These are phyloP conservation scores for Menidia beryllina DNA, from an alignment of 2,113 vertebrate species.

Conservation along the genomic window DNA sequence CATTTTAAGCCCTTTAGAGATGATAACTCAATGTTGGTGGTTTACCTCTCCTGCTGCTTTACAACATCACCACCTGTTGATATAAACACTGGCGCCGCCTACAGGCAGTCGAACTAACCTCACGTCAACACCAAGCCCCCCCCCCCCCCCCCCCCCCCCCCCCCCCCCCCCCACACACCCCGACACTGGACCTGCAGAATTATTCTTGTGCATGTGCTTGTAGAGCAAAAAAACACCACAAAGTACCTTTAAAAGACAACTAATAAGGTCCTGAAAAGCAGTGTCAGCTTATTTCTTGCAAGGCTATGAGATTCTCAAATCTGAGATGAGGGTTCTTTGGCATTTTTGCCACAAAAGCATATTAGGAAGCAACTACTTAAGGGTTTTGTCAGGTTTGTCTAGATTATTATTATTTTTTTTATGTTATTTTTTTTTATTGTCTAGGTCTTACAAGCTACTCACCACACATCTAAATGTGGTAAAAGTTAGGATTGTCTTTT, in stretches of 20 bases:
- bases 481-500: conserved; percentile 81
- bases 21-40: neutral
- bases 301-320: neutral
- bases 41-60: neutral
- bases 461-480: conserved; percentile 33
- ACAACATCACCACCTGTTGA: conserved; percentile 9
- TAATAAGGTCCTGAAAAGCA: neutral
- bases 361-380: conserved; percentile 47
- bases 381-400: conserved; percentile 24
- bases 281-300: neutral
- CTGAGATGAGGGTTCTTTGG: conserved; percentile 46
- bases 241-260: conserved; percentile 41
- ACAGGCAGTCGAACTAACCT: neutral
- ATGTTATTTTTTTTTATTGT: conserved; percentile 4
- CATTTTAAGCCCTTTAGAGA: neutral
- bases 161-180: too few species aligned
- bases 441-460: neutral
- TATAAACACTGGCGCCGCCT: conserved; percentile 27
- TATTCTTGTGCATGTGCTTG: neutral
- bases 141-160: too few species aligned
- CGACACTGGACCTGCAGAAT: conserved; percentile 2
- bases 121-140: neutral
- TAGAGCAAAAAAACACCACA: conserved; percentile 32
- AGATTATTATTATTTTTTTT: conserved; percentile 16
- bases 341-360: conserved; percentile 46